Percentiles rank a stretch among this genome's conserved stretches.
phyloP scores from a whole-genome alignment of 2,113 vertebrate species.

The Thunnus thynnus region DNA sequence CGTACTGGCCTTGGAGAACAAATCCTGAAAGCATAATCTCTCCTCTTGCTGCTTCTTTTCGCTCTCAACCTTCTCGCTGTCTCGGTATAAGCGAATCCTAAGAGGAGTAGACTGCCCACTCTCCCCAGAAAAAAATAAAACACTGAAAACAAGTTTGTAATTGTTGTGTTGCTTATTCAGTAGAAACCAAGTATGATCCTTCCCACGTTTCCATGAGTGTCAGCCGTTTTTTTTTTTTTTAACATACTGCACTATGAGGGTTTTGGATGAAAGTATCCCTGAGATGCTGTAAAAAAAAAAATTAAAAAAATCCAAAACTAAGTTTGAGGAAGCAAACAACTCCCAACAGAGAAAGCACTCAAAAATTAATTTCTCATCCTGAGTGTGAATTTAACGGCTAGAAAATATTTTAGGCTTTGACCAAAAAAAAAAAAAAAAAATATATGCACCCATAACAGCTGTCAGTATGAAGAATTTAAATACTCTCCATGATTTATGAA shows the following conservation, averaged over 20 bases:
- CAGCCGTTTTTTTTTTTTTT: slow-evolving; percentile 23
- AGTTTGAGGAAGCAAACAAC: slow-evolving; percentile 49
- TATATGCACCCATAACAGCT: slow-evolving; percentile 25
- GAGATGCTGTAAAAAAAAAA: slow-evolving; percentile 41
- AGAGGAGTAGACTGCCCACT: slow-evolving; percentile 43
- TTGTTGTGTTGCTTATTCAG: slow-evolving; percentile 35
- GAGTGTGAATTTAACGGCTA: slow-evolving; percentile 40
- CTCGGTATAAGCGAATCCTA: slow-evolving; percentile 18
- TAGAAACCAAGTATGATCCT: slow-evolving; percentile 15
- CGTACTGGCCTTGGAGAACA: slow-evolving; percentile 4
- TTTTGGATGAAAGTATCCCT: slow-evolving; percentile 54
- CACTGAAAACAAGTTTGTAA: slow-evolving; percentile 25
- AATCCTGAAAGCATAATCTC: slow-evolving; percentile 2
- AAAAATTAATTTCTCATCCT: slow-evolving; percentile 58
- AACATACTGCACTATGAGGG: slow-evolving; percentile 36
- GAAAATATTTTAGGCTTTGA: slow-evolving; percentile 48
- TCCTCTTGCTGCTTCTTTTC: slow-evolving; percentile 16
- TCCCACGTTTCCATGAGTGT: slow-evolving; percentile 31
- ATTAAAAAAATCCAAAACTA: slow-evolving; percentile 15
- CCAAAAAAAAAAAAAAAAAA: not conserved
- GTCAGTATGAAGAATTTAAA: slow-evolving; percentile 55
- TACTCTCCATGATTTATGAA: slow-evolving; percentile 40
- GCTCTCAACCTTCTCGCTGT: slow-evolving; percentile 12
- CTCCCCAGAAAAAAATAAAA: slow-evolving; percentile 13
- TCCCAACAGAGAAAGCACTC: slow-evolving; percentile 44